Percentiles rank a stretch among this genome's conserved stretches.
phyloP scores from a whole-genome alignment of 2,113 vertebrate species.

The Vombatus ursinus region DNA sequence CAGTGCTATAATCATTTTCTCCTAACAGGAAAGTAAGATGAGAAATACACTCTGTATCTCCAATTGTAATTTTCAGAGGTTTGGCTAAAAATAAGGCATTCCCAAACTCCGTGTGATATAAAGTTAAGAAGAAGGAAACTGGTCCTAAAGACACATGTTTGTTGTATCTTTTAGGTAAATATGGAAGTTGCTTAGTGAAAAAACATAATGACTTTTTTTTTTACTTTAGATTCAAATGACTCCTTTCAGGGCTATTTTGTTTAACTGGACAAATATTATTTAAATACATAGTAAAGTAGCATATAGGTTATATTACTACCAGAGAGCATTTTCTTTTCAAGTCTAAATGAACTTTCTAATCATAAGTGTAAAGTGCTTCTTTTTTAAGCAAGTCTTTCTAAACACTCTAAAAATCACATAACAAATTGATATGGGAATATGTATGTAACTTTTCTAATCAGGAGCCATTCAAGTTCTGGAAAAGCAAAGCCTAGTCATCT shows the following conservation, averaged over 20 bases:
- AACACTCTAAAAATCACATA: not conserved
- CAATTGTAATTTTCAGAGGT: not conserved
- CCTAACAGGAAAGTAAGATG: not conserved
- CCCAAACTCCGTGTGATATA: not conserved
- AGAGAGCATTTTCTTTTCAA: not conserved
- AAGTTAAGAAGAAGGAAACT: not conserved
- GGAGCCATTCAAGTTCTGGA: not conserved
- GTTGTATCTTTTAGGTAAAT: not conserved
- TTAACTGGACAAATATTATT: slow-evolving; percentile 3
- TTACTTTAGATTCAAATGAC: not conserved
- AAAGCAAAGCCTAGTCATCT: not conserved
- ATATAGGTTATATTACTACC: not conserved
- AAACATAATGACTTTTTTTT: slow-evolving; percentile 15
- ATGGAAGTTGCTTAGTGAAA: not conserved
- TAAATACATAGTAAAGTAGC: not conserved
- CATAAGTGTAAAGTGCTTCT: not conserved
- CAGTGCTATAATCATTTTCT: not conserved
- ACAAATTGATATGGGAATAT: slow-evolving; percentile 2
- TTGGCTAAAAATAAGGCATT: slow-evolving; percentile 5
- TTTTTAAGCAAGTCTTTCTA: not conserved
- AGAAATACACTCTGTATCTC: not conserved
- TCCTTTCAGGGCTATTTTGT: not conserved
- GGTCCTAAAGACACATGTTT: not conserved
- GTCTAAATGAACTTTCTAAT: not conserved
- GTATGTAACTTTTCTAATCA: slow-evolving; percentile 35